Conservation (phyloP, 2,888 invertebrate species). For the Drosophila formosana region DNA sequence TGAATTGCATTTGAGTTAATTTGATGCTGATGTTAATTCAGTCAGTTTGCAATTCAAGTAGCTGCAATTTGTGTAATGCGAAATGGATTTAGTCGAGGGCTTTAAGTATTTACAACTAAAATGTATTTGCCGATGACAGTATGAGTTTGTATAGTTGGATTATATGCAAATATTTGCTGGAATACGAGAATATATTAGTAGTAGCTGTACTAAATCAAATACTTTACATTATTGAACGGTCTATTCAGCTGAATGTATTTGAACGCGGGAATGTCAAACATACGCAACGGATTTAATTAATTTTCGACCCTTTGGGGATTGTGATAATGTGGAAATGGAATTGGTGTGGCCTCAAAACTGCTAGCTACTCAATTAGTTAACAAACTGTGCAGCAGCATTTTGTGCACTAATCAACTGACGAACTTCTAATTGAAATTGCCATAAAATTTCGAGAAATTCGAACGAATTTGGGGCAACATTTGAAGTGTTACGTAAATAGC, state of each 20-base stretch:
- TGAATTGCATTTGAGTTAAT: conserved; percentile 10
- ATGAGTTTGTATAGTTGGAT: conserved; percentile 10
- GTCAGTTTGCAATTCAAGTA: conserved; percentile 18
- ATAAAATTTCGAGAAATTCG: conserved; percentile 31
- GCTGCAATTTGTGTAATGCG: conserved; percentile 31
- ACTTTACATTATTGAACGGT: conserved; percentile 67
- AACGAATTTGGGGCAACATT: conserved; percentile 13
- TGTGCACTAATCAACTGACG: conserved; percentile 55
- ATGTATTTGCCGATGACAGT: conserved; percentile 5
- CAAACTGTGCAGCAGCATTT: conserved; percentile 49
- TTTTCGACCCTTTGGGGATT: conserved; percentile 52
- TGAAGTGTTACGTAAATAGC: conserved; percentile 72
- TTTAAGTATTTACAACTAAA: conserved; percentile 61
- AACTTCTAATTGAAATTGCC: conserved; percentile 26
- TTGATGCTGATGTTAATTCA: conserved; percentile 21
- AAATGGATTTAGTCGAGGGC: conserved; percentile 53
- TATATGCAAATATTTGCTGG: conserved; percentile 66
- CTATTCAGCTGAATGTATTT: conserved; percentile 26
- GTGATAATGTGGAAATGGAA: not conserved
- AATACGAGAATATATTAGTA: conserved; percentile 35
- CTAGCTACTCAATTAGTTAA: conserved; percentile 62
- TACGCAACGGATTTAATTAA: conserved; percentile 69
- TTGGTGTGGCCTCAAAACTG: conserved; percentile 1
- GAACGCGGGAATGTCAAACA: conserved; percentile 60
- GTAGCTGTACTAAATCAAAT: conserved; percentile 47